Evolutionary conservation across 2,797 vertebrate genomes (phyloP).

Genomic region (Trachurus trachurus): DNA sequence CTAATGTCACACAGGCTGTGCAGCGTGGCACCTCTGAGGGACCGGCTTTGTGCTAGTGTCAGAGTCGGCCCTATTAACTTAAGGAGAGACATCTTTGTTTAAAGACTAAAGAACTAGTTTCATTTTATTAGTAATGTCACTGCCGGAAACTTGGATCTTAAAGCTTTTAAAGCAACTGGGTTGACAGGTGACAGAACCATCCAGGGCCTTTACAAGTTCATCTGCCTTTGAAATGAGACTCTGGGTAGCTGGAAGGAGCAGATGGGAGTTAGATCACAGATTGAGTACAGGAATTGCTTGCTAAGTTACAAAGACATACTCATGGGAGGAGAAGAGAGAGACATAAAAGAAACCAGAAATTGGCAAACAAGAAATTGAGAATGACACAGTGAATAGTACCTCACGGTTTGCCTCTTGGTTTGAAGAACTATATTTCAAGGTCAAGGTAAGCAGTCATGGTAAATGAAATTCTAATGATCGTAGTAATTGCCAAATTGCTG

Average conservation of each 20-base stretch:
- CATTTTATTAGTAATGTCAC: constrained; percentile 1
- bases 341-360: constrained; percentile 30
- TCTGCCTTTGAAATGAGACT: constrained; percentile 49
- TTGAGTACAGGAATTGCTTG: constrained; percentile 38
- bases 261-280: constrained; percentile 49
- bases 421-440: constrained; percentile 68
- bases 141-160: not conserved
- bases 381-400: constrained; percentile 20
- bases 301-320: constrained; percentile 40
- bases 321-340: constrained; percentile 37
- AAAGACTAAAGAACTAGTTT: not conserved
- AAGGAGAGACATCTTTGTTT: constrained; percentile 7
- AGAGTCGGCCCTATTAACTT: constrained; percentile 18
- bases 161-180: constrained; percentile 26
- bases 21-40: constrained; percentile 29
- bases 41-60: constrained; percentile 12
- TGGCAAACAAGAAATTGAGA: constrained; percentile 37
- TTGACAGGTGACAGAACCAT: constrained; percentile 33
- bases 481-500: constrained; percentile 69
- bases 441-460: constrained; percentile 67
- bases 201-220: constrained; percentile 28
- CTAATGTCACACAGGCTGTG: constrained; percentile 49
- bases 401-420: constrained; percentile 36
- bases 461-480: constrained; percentile 73
- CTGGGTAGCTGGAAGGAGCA: constrained; percentile 27